Percentiles rank a stretch among this genome's conserved stretches.
Conservation (phyloP, 2,113 vertebrate genomes). For the Eurystomus gularis region DNA sequence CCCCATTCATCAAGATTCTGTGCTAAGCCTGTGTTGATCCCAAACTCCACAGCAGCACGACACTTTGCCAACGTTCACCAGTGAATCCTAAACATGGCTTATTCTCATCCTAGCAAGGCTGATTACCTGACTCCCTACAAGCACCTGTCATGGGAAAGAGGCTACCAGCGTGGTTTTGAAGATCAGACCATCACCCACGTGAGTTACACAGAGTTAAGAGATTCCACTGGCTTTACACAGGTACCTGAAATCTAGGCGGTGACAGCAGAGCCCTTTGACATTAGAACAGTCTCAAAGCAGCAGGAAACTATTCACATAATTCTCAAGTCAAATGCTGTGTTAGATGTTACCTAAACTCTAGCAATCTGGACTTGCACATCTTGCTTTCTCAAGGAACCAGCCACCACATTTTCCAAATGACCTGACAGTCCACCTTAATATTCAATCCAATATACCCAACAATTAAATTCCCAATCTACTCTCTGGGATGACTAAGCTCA, state of each 20-base stretch:
- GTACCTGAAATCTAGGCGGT: background rate
- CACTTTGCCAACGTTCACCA: background rate
- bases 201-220: background rate
- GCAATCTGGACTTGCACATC: background rate
- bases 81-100: background rate
- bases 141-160: background rate
- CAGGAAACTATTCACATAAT: background rate
- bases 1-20: background rate
- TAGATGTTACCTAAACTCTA: background rate
- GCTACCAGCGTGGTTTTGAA: background rate
- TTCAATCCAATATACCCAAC: background rate
- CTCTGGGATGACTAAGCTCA: background rate
- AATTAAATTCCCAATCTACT: background rate
- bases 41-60: background rate
- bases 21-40: background rate
- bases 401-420: background rate
- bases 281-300: background rate
- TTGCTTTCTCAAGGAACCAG: background rate
- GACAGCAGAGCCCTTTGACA: background rate
- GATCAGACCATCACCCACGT: background rate
- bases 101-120: background rate
- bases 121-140: constrained; percentile 8
- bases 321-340: background rate
- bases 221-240: background rate
- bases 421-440: background rate